Base-by-base conservation (phyloP, 2,888 invertebrate genomes). In the Magallana nippona region DNA sequence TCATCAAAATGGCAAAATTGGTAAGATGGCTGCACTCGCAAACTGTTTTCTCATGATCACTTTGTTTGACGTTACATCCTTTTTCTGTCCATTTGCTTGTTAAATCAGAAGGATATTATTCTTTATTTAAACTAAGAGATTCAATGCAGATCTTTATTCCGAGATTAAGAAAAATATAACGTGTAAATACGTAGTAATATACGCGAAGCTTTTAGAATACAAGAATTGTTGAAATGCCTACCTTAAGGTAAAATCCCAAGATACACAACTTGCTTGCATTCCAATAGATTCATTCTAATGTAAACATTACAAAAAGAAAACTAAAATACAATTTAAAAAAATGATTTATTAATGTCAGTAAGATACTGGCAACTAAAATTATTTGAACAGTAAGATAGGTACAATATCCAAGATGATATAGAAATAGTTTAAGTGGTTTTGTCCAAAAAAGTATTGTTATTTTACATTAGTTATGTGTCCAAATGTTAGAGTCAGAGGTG, bases 1-100 rank as follows among this genome's bases (percentile, higher is more conserved):
- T 71, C 71, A 71, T 71, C 5, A 71, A 15, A 27, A 71, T 71
- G 71, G 71, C 71, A 27, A 71, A 71, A 15, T 71, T 71, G 22
- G 71, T 71, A 3, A 71, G 71, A 32, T 71, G 71, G 15, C 32
- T 71, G 17, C 71, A 71, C 17, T 71, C 32, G 15, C 71, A 71
- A 2, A 71, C 27, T 27, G 71, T 71, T 1, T 32, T 71, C 1
- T 71, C 32, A 1, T 13, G 22, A 13, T 10, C 15, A 8, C 27
- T 71, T 13, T 22, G 13, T 2, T 32, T 71, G 5, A 27, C 27
- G 2, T 22, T 32, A 32, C 71, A 71, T 2, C 71, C 71, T 27
- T 71, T 13, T 71, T 71, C 13, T 22, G 71, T 27, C 71, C 71
- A 71, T 27, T 71, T 22, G 15, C 71, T 71, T 22, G 10, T 60